Conservation (phyloP, 2,113 vertebrate species). For the Origma solitaria region DNA sequence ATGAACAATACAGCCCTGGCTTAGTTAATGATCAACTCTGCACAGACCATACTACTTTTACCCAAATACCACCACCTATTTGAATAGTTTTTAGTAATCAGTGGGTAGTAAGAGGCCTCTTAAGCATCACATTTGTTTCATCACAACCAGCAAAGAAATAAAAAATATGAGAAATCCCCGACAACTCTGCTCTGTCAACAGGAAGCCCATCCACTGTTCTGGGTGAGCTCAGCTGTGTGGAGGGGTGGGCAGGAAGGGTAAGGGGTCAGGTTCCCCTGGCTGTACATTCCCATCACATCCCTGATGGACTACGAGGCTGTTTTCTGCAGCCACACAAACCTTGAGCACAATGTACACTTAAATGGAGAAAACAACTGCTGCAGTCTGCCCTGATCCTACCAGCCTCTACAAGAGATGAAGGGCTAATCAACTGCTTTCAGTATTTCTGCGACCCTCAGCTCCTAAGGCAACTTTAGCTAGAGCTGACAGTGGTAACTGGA, state of each 20-base stretch:
- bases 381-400: neutral
- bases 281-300: neutral
- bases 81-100: neutral
- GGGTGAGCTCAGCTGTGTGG: neutral
- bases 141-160: neutral
- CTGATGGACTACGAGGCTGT: rapidly evolving
- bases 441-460: neutral
- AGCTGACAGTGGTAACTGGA: neutral
- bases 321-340: neutral
- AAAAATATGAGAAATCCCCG: neutral
- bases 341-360: neutral
- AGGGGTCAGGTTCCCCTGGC: slow-evolving; percentile 1
- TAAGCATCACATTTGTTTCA: neutral
- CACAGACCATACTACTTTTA: neutral
- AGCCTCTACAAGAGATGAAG: neutral
- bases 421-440: neutral
- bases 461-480: neutral
- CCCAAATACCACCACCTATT: neutral
- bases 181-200: neutral
- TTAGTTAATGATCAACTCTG: slow-evolving; percentile 45
- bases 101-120: neutral
- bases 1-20: neutral
- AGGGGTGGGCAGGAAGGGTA: slow-evolving; percentile 33
- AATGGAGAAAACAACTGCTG: neutral
- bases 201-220: neutral